Evolutionary conservation across 2,888 invertebrate genomes (phyloP), one percentile per base, ranked within the genome.

Genomic region (Drosophila prolongata): DNA sequence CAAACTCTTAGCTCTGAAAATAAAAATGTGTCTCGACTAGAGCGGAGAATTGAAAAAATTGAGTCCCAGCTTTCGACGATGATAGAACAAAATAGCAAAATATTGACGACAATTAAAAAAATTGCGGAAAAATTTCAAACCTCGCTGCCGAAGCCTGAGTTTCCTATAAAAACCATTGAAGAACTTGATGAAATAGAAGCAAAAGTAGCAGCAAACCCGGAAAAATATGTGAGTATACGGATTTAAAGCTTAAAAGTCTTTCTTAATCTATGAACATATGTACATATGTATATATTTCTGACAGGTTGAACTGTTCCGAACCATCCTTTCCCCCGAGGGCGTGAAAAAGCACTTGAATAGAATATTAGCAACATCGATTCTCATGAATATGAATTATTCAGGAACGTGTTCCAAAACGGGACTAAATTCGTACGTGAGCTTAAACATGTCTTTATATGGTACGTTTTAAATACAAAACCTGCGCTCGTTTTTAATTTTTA

Each of bases 331-430:
- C 2, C 53, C 53, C 9, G 53, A 43, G 16, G 53, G 53, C 0
- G 14, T 54, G 14, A n/a, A 5, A 16, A 54, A 42, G 13, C 43
- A 54, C 44, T 14, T 54, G 6, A 30, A 16, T 9, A 27, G 53
- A 43, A 42, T 54, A 27, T 44, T 54, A 9, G 3, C 27, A 5
- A 16, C 14, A 11, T 5, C 27, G 3, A 9, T 54, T 6, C 27
- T 42, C 14, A 54, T 54, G 53, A 9, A 43, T 1, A 54, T 54
- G 53, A 54, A 54, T 27, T 54, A 54, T 16, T 42, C 27, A 13
- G 53, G 53, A 30, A 11, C 27, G 9, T 27, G 24, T 27, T 42
- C 43, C 9, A 54, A 27, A 16, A 42, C 43, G 2, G 53, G 53
- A 5, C 27, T 54, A 11, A 6, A 9, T 27, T 11, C 53, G 1